Conservation (phyloP, 2,888 invertebrate species). For the Synanthedon formicaeformis region DNA sequence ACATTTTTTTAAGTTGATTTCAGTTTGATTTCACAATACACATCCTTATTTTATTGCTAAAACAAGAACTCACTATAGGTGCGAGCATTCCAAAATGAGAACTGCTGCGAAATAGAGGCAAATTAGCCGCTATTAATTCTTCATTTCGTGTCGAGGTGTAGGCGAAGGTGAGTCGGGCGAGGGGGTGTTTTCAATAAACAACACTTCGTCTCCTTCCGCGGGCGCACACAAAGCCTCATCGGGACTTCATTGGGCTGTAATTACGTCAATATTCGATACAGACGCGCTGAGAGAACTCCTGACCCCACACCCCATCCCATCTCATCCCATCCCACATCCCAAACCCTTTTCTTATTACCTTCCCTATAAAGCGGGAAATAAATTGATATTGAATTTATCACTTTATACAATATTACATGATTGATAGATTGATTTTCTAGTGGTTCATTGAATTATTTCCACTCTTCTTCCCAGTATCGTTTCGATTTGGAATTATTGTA, state of each 20-base stretch:
- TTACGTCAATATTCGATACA: constrained; percentile 23
- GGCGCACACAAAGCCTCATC: constrained; percentile 15
- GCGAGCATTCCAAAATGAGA: too few relatives aligned
- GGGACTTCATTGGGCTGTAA: constrained; percentile 15
- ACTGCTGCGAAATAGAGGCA: too few relatives aligned
- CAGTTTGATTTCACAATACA: not conserved
- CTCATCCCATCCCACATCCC: not conserved
- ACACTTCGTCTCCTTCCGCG: constrained; percentile 15
- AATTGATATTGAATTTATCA: not conserved
- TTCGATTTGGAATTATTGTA: too few relatives aligned
- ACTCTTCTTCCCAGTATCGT: too few relatives aligned
- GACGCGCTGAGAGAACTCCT: not conserved
- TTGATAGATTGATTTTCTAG: too few relatives aligned
- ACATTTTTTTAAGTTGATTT: not conserved
- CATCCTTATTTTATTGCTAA: too few relatives aligned
- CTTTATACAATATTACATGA: too few relatives aligned
- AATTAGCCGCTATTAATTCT: not conserved
- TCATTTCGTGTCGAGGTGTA: constrained; percentile 7
- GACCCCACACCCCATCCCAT: not conserved
- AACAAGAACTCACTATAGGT: too few relatives aligned
- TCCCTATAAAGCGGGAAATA: not conserved
- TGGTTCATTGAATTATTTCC: too few relatives aligned
- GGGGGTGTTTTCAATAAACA: constrained; percentile 26
- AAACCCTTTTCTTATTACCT: not conserved
- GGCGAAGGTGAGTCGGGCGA: constrained; percentile 6